Evolutionary conservation across 2,797 vertebrate genomes (phyloP), one percentile per base, ranked within the genome.

Genomic region (Limnodromus scolopaceus): DNA sequence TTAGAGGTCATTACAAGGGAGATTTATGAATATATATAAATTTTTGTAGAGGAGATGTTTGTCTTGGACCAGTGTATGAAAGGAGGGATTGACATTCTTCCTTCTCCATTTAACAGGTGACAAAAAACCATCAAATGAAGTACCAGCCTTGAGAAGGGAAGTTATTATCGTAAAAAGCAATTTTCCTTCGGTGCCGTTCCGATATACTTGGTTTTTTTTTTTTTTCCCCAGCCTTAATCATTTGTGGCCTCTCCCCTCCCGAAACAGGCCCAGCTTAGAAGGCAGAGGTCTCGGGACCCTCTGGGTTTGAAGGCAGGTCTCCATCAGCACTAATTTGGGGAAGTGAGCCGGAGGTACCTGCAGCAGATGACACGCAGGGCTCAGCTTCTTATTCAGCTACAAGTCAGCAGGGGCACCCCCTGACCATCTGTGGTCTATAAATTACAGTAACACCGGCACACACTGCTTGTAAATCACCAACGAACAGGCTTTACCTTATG

Each of bases 361-460:
- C 91, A 97, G 95, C 98, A 98, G 97, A 97, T 98, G 97, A 98
- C 97, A 98, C 70, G 27, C 82, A 79, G 97, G 97, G 96, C 96
- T 97, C 95, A 95, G 97, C 97, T 98, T 98, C 98, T 98, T 96
- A 97, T 94, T 98, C 97, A 98, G 98, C 98, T 97, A 93, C 96
- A 98, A 98, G 98, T 96, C 98, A 98, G 98, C 97, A 96, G 76
- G 98, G 97, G 98, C 96, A 97, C 97, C 97, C 97, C 92, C 83
- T 86, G 97, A 96, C 98, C 98, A 98, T 98, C 98, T 98, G 98
- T 96, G 96, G 97, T 96, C 98, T 96, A 98, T 98, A 98, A 98
- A 98, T 98, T 98, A 98, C 97, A 97, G 98, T 97, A 98, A 97
- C 95, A 95, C 97, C 39, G 6, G 97, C 97, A 98, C 98, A 98